A percentile compares a stretch with the other conserved stretches of the same genome.
These are phyloP conservation scores for Drosophila seguyi DNA, from an alignment of 1,140 invertebrate species.

Conservation along the genomic window DNA sequence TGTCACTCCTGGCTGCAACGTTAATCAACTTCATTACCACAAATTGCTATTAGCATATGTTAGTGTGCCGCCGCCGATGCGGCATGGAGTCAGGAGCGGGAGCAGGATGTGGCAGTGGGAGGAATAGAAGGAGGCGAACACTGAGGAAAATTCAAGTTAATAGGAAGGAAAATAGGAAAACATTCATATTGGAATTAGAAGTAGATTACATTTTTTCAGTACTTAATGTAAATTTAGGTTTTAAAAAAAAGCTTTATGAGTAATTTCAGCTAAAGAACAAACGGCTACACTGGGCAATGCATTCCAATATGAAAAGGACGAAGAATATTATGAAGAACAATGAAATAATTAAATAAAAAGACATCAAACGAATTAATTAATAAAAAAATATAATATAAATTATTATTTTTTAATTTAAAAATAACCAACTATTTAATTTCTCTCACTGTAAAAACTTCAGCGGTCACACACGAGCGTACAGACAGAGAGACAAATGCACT, in stretches of 20 bases:
- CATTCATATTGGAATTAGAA: background rate
- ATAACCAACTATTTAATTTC: background rate
- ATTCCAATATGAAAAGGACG: too few species aligned
- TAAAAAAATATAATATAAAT: too few species aligned
- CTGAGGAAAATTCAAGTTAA: background rate
- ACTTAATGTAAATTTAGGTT: too few species aligned
- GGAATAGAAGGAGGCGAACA: slow-evolving; percentile 11
- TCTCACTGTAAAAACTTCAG: slow-evolving; percentile 2
- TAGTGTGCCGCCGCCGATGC: slow-evolving; percentile 60
- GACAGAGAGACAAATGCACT: slow-evolving; percentile 58
- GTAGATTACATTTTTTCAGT: too few species aligned
- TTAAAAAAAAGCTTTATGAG: too few species aligned
- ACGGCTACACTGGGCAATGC: too few species aligned
- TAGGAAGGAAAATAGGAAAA: background rate
- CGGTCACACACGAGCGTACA: slow-evolving; percentile 5
- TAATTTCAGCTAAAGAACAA: too few species aligned
- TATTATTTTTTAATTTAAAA: too few species aligned
- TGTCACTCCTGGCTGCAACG: slow-evolving; percentile 81
- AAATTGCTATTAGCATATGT: slow-evolving; percentile 84
- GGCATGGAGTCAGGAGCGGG: slow-evolving; percentile 12
- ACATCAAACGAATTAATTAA: too few species aligned
- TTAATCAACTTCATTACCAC: slow-evolving; percentile 83
- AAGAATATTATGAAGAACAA: too few species aligned
- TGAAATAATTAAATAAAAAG: too few species aligned
- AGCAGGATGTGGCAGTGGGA: background rate